Evolutionary conservation across 2,113 vertebrate genomes (phyloP), one percentile per base, ranked within the genome.

Genomic region (Ornithorhynchus anatinus): DNA sequence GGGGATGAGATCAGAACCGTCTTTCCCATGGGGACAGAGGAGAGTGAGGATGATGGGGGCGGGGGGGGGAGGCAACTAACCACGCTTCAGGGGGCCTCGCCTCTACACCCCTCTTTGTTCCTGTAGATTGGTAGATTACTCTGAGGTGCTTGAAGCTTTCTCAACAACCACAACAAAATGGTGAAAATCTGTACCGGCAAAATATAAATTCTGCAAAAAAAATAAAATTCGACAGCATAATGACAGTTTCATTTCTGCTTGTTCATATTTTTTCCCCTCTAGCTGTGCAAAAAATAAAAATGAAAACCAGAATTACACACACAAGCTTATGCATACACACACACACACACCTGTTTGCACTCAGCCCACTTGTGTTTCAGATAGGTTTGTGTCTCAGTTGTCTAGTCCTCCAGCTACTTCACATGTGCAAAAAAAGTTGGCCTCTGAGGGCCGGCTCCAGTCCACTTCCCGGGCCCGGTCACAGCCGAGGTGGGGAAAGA

Each of bases 261-360:
- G 59, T 75, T 81, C 62, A 60, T 63, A n/a, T 45, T 81, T 72
- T 76, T 82, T 87, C 82, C 78, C 80, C 90, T 89, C 84, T 90
- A 89, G 83, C 91, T 95, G 93, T 94, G 94, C 92, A 96, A 95
- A 92, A 88, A 84, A 69, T 67, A 80, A 81, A 81, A 77, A 82
- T 57, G 48, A 86, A 81, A 52, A 36, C 56, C 64, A 54, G 64
- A 63, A 31, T 15, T 65, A 75, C 39, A 23, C 63, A 53, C 8
- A 7, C 62, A 40, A 11, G 12, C 11, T 35, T 52, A 13, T 33
- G 8, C 60, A 14, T 25, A 32, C 36, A 35, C 29, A 10, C 43
- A n/a, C 66, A 31, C 66, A 20, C 57, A 7, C 63, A 84, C 87
- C 69, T 79, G 81, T 82, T 84, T 88, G 69, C 82, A 73, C 39